phyloP scores from a whole-genome alignment of 2,888 invertebrate genomes.

The Epinotia nisella region DNA sequence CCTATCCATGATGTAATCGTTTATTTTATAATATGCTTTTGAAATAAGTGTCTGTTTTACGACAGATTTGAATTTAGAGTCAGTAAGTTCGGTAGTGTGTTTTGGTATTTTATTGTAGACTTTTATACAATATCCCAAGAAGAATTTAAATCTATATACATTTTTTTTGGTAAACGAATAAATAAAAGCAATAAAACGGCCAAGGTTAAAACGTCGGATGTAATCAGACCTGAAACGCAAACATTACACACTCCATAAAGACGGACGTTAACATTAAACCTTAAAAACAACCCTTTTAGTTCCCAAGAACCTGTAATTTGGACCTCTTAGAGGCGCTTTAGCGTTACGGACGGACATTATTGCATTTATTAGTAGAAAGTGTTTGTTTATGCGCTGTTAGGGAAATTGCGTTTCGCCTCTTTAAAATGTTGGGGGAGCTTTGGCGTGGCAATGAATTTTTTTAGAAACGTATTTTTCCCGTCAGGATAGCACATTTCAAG shows the following conservation, averaged over 20 bases:
- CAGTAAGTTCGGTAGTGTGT: no score
- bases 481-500: no score
- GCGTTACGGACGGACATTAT: constrained; percentile 40
- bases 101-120: no score
- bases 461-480: no score
- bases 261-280: constrained; percentile 19
- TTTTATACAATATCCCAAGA: no score
- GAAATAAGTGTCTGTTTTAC: no score
- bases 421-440: constrained; percentile 3
- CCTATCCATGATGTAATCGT: no score
- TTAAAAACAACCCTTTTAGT: constrained; percentile 38
- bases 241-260: constrained; percentile 27
- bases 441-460: background rate
- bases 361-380: constrained; percentile 51
- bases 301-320: constrained; percentile 23
- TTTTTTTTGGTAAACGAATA: no score
- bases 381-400: constrained; percentile 54
- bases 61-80: no score
- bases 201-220: background rate
- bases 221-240: constrained; percentile 8
- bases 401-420: constrained; percentile 4
- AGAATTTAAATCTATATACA: no score
- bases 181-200: background rate
- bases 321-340: constrained; percentile 15
- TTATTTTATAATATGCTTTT: no score